Conservation (phyloP, 2,888 invertebrate species). For the Anaspis maculata region DNA sequence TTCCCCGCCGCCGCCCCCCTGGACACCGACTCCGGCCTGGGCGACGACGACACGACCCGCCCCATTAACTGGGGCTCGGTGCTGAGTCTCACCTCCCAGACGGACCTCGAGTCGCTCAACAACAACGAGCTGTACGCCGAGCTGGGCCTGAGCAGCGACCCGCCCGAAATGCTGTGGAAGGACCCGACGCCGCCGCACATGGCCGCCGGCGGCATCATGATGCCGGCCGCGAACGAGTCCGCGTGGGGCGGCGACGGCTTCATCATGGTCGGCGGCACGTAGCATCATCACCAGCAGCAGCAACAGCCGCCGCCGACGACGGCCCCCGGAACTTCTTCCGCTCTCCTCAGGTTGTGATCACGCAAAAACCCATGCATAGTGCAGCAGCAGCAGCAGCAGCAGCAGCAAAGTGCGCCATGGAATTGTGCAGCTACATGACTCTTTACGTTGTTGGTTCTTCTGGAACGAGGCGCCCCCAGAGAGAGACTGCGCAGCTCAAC, state of each 20-base stretch:
- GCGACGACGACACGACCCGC: constrained; percentile 65
- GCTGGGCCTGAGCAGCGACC: constrained; percentile 57
- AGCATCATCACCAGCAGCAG: too few species aligned
- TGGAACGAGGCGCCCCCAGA: too few species aligned
- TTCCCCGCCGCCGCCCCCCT: constrained; percentile 48
- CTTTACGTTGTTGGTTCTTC: too few species aligned
- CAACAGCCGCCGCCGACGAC: too few species aligned
- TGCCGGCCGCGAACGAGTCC: too few species aligned
- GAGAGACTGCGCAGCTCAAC: too few species aligned
- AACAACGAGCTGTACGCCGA: constrained; percentile 73
- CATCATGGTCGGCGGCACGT: constrained; percentile 64
- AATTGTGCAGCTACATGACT: constrained; percentile 38
- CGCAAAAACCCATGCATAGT: too few species aligned
- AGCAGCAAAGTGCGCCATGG: too few species aligned
- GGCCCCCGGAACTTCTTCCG: constrained; percentile 13
- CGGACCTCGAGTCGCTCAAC: constrained; percentile 72
- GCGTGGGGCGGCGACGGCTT: too few species aligned
- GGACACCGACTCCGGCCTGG: constrained; percentile 69
- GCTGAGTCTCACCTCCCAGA: constrained; percentile 76
- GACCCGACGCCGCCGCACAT: constrained; percentile 44
- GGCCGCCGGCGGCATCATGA: too few species aligned
- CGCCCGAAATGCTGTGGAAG: constrained; percentile 58
- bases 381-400: too few species aligned
- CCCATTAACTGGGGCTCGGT: constrained; percentile 90
- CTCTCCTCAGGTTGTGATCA: constrained; percentile 42